phyloP scores from a whole-genome alignment of 2,888 invertebrate genomes.

The Onthophagus sagittarius region DNA sequence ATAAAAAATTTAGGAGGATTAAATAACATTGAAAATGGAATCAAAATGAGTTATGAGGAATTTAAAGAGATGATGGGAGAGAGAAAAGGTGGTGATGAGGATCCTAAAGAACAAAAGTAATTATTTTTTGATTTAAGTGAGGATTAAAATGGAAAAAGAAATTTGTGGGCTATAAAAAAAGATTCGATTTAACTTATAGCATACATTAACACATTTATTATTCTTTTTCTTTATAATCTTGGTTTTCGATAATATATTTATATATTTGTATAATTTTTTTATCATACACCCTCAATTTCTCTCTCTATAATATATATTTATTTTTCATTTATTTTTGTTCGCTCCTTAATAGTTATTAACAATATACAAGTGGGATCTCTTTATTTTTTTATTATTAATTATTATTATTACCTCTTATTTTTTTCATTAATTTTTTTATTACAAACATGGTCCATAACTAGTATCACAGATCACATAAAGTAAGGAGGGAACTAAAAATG shows the following conservation, averaged over 20 bases:
- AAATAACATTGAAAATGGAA: too few species aligned
- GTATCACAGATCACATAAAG: slow-evolving; percentile 48
- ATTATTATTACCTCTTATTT: slow-evolving; percentile 32
- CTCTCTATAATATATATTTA: slow-evolving; percentile 19
- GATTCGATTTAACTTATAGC: too few species aligned
- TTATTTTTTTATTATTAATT: slow-evolving; percentile 18
- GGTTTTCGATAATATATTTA: slow-evolving; percentile 13
- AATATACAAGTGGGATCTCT: background rate
- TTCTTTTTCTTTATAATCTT: slow-evolving; percentile 40
- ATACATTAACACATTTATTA: slow-evolving; percentile 47
- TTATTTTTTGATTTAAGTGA: too few species aligned
- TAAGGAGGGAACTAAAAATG: background rate
- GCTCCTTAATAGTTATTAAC: background rate
- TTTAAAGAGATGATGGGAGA: too few species aligned
- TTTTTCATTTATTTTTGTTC: slow-evolving; percentile 15
- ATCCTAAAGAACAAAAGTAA: too few species aligned
- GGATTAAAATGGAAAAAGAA: too few species aligned
- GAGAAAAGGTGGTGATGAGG: too few species aligned
- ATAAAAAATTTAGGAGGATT: too few species aligned
- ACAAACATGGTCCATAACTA: slow-evolving; percentile 50
- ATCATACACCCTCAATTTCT: background rate
- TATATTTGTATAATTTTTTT: slow-evolving; percentile 22
- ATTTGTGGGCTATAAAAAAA: too few species aligned
- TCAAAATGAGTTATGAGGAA: too few species aligned
- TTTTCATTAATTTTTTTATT: slow-evolving; percentile 42